Evolutionary conservation across 2,888 invertebrate genomes (phyloP).

Genomic region (Eupeodes latifasciatus): DNA sequence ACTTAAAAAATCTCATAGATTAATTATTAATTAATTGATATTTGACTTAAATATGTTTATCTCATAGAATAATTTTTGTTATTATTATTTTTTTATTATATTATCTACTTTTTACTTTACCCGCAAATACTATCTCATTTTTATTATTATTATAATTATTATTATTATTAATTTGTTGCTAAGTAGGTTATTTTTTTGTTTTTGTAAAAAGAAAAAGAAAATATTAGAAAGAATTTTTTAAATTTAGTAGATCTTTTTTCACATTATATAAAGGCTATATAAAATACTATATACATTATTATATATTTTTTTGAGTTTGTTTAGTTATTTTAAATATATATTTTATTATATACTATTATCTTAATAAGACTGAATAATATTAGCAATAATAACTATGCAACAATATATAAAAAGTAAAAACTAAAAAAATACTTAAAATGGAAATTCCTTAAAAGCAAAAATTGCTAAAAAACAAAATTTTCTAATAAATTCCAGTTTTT

Average conservation of each 20-base stretch:
- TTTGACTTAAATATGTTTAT: slow-evolving; percentile 46
- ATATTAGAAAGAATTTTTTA: slow-evolving; percentile 24
- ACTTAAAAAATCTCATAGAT: slow-evolving; percentile 69
- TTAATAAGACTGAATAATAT: slow-evolving; percentile 75
- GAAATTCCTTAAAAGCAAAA: slow-evolving; percentile 51
- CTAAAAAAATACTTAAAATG: slow-evolving; percentile 34
- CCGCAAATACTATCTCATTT: slow-evolving; percentile 67
- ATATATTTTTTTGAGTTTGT: slow-evolving; percentile 29
- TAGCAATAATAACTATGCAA: slow-evolving; percentile 57
- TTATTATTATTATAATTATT: slow-evolving; percentile 35
- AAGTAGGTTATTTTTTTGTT: slow-evolving; percentile 40
- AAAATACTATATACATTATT: slow-evolving; percentile 16
- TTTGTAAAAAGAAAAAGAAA: slow-evolving; percentile 35
- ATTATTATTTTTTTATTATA: slow-evolving; percentile 9
- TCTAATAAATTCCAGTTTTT: slow-evolving; percentile 1
- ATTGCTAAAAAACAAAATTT: slow-evolving; percentile 2
- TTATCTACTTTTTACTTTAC: slow-evolving; percentile 12
- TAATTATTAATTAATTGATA: slow-evolving; percentile 41
- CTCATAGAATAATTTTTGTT: slow-evolving; percentile 68
- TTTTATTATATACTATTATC: slow-evolving; percentile 67
- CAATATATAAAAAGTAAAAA: slow-evolving; percentile 20
- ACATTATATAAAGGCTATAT: slow-evolving; percentile 24
- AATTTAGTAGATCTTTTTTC: slow-evolving; percentile 32
- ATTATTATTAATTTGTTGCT: slow-evolving; percentile 54
- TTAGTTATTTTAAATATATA: slow-evolving; percentile 28